phyloP scores from a whole-genome alignment of 2,113 vertebrate species.

The Corythoichthys intestinalis region DNA sequence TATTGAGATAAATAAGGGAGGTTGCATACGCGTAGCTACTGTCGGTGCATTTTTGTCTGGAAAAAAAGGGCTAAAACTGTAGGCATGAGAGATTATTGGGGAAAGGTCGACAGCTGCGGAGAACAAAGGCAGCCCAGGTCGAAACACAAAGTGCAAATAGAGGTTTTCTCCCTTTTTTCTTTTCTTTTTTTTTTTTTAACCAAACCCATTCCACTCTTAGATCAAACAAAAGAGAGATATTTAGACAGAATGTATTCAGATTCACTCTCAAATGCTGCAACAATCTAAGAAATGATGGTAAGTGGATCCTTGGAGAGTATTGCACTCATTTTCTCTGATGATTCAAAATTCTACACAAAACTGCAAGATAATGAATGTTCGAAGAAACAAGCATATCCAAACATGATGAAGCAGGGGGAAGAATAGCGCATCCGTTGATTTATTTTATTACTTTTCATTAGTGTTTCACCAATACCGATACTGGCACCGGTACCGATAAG shows the following conservation, averaged over 20 bases:
- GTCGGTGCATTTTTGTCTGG: not conserved
- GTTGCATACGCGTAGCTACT: not conserved
- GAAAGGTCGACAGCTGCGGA: conserved; percentile 3
- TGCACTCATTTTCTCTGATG: conserved; percentile 8
- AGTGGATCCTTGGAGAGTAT: conserved; percentile 46
- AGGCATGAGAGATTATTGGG: not conserved
- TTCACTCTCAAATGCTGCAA: conserved; percentile 16
- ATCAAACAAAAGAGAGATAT: not conserved
- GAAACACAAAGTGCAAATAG: conserved; percentile 24
- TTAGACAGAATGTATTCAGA: not conserved
- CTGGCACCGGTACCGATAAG: too few relatives aligned
- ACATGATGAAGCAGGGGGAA: not conserved
- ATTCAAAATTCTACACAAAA: conserved; percentile 34
- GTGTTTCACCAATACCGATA: not conserved
- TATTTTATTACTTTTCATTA: conserved; percentile 9
- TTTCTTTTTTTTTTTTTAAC: not conserved
- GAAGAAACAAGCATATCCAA: conserved; percentile 10
- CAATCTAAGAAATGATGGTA: conserved; percentile 40
- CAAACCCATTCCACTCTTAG: not conserved
- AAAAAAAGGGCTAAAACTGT: conserved; percentile 4
- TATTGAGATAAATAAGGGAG: not conserved
- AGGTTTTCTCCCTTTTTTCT: not conserved
- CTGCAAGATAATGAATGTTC: conserved; percentile 41
- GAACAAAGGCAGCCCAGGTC: conserved; percentile 9
- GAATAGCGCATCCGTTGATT: conserved; percentile 14